Base-by-base conservation (phyloP, 2,113 vertebrate genomes). In the Halichoeres trimaculatus region DNA sequence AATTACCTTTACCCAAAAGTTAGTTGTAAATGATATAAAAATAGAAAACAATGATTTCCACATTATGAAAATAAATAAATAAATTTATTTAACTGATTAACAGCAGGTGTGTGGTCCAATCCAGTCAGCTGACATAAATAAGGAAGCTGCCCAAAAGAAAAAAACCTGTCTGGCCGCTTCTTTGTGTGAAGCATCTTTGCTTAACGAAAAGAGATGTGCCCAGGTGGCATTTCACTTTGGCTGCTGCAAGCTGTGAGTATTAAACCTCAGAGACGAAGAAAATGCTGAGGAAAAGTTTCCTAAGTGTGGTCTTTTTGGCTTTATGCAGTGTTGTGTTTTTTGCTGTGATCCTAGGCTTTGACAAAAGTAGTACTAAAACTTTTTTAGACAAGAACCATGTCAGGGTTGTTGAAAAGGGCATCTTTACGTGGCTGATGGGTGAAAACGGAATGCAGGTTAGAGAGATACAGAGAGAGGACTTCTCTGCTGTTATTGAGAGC, bases 131-230 rank as follows among this genome's bases (percentile, higher is more conserved):
- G 36, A 34, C 55, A 0, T 30, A 20, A 70, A 76, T 40, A 68
- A 80, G 83, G 83, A 83, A 88, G 86, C 26, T 0, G 22, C 6
- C 8, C n/a, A 48, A 20, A 12, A 5, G 66, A 41, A 43, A 0
- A 38, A 86, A 90, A 87, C 76, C 54, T 43, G 74, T 60, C 43
- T 22, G 51, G 63, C 36, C 1, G 53, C 58, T 71, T 23, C 13
- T 53, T 9, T 67, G 10, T 40, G 35, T 34, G 14, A 5, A 17
- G 34, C 17, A 60, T 16, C 1, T 85, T 66, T 83, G 78, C 75
- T 62, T 84, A 59, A 63, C 54, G 80, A 78, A 84, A 60, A 54
- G 23, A 47, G n/a, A n/a, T n/a, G n/a, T 5, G 72, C 38, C 22
- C 58, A 51, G 16, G 11, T 12, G 23, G 4, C 19, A 36, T 24